These are phyloP conservation scores for Psococerastis gibbosa DNA, from an alignment of 2,888 invertebrate genomes.

Conservation along the genomic window DNA sequence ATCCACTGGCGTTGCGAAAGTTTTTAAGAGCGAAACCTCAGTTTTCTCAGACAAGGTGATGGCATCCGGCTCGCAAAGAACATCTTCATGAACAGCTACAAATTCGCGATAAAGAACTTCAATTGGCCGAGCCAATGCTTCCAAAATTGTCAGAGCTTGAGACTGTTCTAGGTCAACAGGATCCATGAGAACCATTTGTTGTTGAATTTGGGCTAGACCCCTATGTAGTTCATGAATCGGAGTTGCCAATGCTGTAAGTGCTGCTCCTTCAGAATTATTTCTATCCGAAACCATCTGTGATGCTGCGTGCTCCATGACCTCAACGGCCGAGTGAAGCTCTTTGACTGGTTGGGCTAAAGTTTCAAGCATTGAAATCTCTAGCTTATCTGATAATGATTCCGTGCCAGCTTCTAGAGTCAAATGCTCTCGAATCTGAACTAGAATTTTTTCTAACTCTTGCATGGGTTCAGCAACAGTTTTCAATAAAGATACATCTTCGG, in stretches of 20 bases:
- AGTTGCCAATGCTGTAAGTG: slow-evolving; percentile 20
- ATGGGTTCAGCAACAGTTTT: slow-evolving; percentile 17
- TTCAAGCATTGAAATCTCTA: slow-evolving; percentile 17
- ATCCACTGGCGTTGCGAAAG: slow-evolving; percentile 22
- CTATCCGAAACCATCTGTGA: not conserved
- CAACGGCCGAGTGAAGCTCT: slow-evolving; percentile 18
- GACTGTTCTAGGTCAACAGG: slow-evolving; percentile 21
- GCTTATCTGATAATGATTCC: slow-evolving; percentile 4
- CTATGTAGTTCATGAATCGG: slow-evolving; percentile 25
- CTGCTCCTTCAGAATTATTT: slow-evolving; percentile 12
- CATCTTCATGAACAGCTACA: slow-evolving; percentile 20
- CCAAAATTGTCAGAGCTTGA: slow-evolving; percentile 20
- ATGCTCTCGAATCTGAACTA: slow-evolving; percentile 21
- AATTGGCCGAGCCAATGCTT: slow-evolving; percentile 19
- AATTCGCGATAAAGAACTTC: slow-evolving; percentile 20
- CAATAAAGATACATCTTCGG: slow-evolving; percentile 18
- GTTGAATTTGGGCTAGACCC: slow-evolving; percentile 22
- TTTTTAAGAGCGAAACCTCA: slow-evolving; percentile 20
- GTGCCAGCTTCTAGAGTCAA: slow-evolving; percentile 16
- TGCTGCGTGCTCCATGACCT: slow-evolving; percentile 15
- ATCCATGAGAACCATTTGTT: slow-evolving; percentile 19
- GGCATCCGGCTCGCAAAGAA: slow-evolving; percentile 15
- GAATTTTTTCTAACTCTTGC: slow-evolving; percentile 20
- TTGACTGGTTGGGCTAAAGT: slow-evolving; percentile 20
- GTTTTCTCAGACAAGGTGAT: slow-evolving; percentile 14